Evolutionary conservation across 92 coral and sea anemone species (phyloP), one percentile per base, ranked within the genome.

Genomic region (Bergia puertoricense): DNA sequence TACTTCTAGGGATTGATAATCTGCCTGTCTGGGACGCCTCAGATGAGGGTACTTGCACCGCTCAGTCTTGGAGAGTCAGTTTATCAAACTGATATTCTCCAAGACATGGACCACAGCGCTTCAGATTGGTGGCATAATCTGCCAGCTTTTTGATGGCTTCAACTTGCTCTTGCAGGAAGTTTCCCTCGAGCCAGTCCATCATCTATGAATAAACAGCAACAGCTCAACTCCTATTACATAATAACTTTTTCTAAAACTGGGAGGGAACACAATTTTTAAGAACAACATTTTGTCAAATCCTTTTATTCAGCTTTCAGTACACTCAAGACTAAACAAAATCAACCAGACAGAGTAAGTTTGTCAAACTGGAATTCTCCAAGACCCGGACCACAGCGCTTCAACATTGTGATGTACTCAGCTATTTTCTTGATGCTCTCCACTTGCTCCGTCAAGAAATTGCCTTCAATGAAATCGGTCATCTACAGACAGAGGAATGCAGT

Each of bases 21-120:
- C 66, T 84, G 67, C 76, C 77, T 45, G 56, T 69, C 87, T 71
- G 87, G 79, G 79, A 38, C 71, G 59, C 45, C 45, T 46, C 45
- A 30, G 79, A 48, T 46, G 79, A 48, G 66, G 18, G 40, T 76
- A n/a, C 9, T 73, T 15, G 36, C 83, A 76, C 85, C 88, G 23
- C 79, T 83, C 76, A 82, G 76, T 93, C 98, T 23, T 88, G 86
- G 86, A 95, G 89, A 83, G 98, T 95, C 91, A 94, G 96, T 91
- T 97, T 96, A 91, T 97, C 99, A 91, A 97, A 97, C 97, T 93
- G 97, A 91, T 81, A 97, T 76, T 92, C 98, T 82, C 98, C 99
- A 95, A 97, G 93, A 44, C 99, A 98, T 41, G 86, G 81, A 88
- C 99, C 99, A 95, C 93, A 95, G 83, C 98, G 97, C 92, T 91